Evolutionary conservation across 2,113 vertebrate species (phyloP).

Genomic region (Lampris incognitus): DNA sequence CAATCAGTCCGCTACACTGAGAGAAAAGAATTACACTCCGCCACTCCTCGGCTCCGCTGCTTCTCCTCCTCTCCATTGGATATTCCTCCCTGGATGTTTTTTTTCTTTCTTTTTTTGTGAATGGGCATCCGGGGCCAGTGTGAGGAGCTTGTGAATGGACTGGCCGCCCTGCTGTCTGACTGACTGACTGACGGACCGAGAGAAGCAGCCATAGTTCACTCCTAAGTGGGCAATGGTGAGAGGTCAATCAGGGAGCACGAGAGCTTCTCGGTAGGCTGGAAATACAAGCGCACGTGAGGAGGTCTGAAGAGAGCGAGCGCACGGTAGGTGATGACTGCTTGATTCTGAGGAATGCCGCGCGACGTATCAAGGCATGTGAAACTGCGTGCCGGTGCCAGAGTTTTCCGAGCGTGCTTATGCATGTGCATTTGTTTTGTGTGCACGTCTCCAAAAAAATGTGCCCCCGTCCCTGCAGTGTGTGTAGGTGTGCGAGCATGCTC

Average conservation of each 20-base stretch:
- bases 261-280: conserved; percentile 73
- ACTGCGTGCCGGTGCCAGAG: conserved; percentile 62
- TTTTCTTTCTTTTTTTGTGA: conserved; percentile 70
- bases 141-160: conserved; percentile 76
- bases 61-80: conserved; percentile 61
- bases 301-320: conserved; percentile 64
- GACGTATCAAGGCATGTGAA: conserved; percentile 72
- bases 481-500: conserved; percentile 49
- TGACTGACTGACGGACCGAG: conserved; percentile 40
- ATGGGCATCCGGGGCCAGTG: conserved; percentile 67
- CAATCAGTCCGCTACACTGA: conserved; percentile 68
- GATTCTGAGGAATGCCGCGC: conserved; percentile 61
- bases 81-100: conserved; percentile 60
- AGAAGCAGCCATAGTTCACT: conserved; percentile 60
- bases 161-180: conserved; percentile 58
- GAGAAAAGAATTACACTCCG: conserved; percentile 65
- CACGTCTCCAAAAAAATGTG: conserved; percentile 30
- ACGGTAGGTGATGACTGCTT: conserved; percentile 70
- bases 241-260: conserved; percentile 73
- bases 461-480: conserved; percentile 25
- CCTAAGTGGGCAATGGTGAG: conserved; percentile 73
- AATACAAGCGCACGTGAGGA: conserved; percentile 71
- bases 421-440: conserved; percentile 34
- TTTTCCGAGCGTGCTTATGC: conserved; percentile 36
- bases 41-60: conserved; percentile 37